phyloP scores from a whole-genome alignment of 1,140 invertebrate species.

The Drosophila arawakana region DNA sequence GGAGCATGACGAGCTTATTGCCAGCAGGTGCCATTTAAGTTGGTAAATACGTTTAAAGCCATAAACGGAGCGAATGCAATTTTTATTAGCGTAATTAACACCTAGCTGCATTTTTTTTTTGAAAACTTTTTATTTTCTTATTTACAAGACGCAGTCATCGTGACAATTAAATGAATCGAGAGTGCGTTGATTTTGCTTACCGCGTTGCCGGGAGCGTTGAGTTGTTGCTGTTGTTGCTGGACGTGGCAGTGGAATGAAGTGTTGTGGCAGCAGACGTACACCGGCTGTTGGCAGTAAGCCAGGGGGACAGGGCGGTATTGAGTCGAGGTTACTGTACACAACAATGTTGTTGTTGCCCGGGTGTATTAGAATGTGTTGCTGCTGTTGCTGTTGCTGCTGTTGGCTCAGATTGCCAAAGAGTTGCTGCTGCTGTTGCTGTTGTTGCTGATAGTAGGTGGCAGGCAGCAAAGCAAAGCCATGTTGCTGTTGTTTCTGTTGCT shows the following conservation, averaged over 20 bases:
- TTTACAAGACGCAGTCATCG: conserved; percentile 6
- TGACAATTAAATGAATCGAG: conserved; percentile 61
- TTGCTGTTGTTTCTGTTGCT: conserved; percentile 36
- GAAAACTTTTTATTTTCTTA: neutral
- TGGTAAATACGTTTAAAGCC: conserved; percentile 62
- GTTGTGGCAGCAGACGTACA: conserved; percentile 71
- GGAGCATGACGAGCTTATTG: conserved; percentile 21
- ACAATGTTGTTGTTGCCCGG: conserved; percentile 73
- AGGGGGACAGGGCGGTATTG: conserved; percentile 75
- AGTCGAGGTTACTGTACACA: conserved; percentile 73
- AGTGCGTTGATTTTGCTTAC: conserved; percentile 62
- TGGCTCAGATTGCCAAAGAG: conserved; percentile 62
- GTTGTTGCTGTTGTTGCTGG: conserved; percentile 65
- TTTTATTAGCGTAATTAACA: conserved; percentile 80
- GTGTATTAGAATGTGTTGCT: conserved; percentile 71
- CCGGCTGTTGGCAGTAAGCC: conserved; percentile 58
- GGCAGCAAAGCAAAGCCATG: conserved; percentile 59
- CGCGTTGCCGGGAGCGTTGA: conserved; percentile 65
- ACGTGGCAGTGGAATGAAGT: conserved; percentile 69
- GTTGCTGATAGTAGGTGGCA: conserved; percentile 56
- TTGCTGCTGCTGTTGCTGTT: conserved; percentile 67
- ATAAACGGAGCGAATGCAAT: conserved; percentile 71
- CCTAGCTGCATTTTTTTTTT: conserved; percentile 38
- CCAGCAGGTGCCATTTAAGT: conserved; percentile 57
- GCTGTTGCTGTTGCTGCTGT: conserved; percentile 52